These are phyloP conservation scores for Aphelinus certus DNA, from an alignment of 1,140 invertebrate species.

Conservation along the genomic window DNA sequence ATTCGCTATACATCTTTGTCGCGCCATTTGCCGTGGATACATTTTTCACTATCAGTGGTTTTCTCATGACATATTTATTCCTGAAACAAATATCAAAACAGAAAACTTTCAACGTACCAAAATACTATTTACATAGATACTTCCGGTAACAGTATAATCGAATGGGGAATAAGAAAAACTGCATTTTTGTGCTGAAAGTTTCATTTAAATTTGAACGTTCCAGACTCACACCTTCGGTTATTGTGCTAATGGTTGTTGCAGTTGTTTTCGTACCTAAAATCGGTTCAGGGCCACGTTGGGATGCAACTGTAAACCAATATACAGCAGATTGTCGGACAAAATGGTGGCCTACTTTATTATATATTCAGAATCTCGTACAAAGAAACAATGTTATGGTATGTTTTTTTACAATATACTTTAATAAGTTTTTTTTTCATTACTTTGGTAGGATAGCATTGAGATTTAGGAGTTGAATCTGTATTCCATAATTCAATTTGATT, in stretches of 20 bases:
- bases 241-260: conserved; percentile 56
- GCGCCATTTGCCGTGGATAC: conserved; percentile 67
- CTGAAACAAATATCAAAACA: conserved; percentile 50
- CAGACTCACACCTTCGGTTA: conserved; percentile 65
- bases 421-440: too few relatives aligned
- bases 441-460: too few relatives aligned
- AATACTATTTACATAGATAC: conserved; percentile 34
- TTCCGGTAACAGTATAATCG: background rate
- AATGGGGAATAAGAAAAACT: too few relatives aligned
- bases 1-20: conserved; percentile 53
- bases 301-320: conserved; percentile 41
- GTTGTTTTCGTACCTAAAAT: conserved; percentile 56
- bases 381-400: conserved; percentile 51
- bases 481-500: too few relatives aligned
- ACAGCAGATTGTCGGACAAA: conserved; percentile 58
- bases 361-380: conserved; percentile 70
- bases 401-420: background rate
- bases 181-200: too few relatives aligned
- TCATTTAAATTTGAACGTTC: conserved; percentile 9
- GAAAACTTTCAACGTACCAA: conserved; percentile 47
- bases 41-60: conserved; percentile 69
- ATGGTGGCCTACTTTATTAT: conserved; percentile 71
- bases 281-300: conserved; percentile 61
- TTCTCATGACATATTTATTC: conserved; percentile 68
- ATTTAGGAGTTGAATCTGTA: too few relatives aligned